Conservation (phyloP, 2,797 vertebrate species). For the Neosilurus hyrtlii region DNA sequence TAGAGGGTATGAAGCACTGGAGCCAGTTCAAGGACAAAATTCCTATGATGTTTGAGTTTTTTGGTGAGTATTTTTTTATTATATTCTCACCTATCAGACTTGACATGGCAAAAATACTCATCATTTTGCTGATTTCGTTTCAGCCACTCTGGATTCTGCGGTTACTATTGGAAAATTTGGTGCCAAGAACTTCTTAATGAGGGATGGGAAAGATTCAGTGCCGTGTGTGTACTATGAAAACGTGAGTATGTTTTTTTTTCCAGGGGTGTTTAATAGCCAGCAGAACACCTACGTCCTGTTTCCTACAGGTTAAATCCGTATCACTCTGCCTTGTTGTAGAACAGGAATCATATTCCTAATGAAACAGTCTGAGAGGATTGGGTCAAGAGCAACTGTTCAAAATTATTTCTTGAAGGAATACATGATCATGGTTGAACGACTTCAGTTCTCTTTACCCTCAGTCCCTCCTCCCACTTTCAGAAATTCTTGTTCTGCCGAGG, state of each 20-base stretch:
- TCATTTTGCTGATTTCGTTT: background rate
- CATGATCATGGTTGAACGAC: background rate
- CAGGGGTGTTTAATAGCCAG: background rate
- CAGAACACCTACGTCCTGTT: background rate
- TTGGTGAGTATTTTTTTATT: slow-evolving; percentile 73
- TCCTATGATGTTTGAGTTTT: slow-evolving; percentile 84
- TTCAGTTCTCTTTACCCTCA: background rate
- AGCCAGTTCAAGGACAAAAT: slow-evolving; percentile 79
- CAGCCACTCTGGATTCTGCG: slow-evolving; percentile 90
- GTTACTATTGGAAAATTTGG: slow-evolving; percentile 81
- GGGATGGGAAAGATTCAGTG: slow-evolving; percentile 82
- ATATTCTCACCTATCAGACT: background rate
- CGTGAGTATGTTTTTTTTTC: slow-evolving; percentile 76
- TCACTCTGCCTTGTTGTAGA: background rate
- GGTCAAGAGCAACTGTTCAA: background rate
- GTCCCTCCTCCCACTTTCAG: too few relatives aligned
- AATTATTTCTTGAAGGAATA: background rate
- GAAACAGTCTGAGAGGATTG: background rate
- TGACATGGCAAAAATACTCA: background rate
- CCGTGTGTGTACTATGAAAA: slow-evolving; percentile 92
- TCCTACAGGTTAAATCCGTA: background rate
- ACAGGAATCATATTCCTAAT: background rate
- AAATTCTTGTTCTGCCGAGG: background rate
- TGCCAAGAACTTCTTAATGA: slow-evolving; percentile 90
- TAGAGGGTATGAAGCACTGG: slow-evolving; percentile 92